Base-by-base conservation (phyloP, 2,113 vertebrate species). In the Istiophorus platypterus region DNA sequence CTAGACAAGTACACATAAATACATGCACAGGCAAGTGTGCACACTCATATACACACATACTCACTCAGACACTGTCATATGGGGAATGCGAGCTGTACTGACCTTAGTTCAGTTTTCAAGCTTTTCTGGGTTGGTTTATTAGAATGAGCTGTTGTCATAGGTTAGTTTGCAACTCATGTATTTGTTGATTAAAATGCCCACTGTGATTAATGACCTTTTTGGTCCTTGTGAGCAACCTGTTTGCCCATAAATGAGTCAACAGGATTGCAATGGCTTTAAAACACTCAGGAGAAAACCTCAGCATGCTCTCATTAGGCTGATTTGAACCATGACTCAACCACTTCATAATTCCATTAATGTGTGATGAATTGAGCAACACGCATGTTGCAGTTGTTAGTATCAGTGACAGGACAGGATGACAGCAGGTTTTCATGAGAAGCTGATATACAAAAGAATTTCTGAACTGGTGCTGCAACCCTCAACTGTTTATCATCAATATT, bases 81-180 rank as follows among this genome's bases (percentile, higher is more conserved):
- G 11, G 59, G 64, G 65, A 70, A 64, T 56, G 62, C 61, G 49
- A 77, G 47, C 67, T 1, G 1, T n/a, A 62, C 59, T 5, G n/a
- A 18, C 41, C 41, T 70, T 57, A 41, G n/a, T 47, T 24, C 41
- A 0, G 20, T 24, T n/a, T n/a, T n/a, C 15, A 49, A 12, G 52
- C 65, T 69, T 80, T 78, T 76, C 62, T 18, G 1, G 47, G 31
- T 63, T 49, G 71, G 42, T 64, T 68, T 80, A 49, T 65, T 64
- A 58, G 69, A 70, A 66, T 20, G 69, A 75, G 56, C 54, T 59
- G 22, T 72, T 89, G 81, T 81, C 81, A n/a, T 62, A 20, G 47
- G 81, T 80, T 61, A 66, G 76, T 66, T 34, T 20, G 62, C 34
- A 82, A 24, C 13, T 49, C 20, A n/a, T 54, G 24, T 67, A 22